Evolutionary conservation across 2,113 vertebrate species (phyloP), one percentile per base, ranked within the genome.

Genomic region (Vulpes lagopus): DNA sequence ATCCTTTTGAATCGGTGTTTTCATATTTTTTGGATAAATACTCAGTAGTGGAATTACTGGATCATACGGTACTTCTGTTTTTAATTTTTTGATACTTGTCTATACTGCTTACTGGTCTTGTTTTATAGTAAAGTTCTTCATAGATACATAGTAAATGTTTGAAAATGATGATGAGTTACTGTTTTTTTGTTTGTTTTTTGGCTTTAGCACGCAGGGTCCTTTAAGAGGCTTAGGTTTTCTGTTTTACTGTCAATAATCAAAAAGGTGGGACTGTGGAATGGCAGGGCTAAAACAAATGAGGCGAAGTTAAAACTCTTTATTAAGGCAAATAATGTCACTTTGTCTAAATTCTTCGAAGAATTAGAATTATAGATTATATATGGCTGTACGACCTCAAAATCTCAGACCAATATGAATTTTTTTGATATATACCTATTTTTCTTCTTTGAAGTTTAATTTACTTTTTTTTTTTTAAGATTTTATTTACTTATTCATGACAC

Each of bases 211-310:
- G 62, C 4, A 16, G 20, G 55, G 12, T 67, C 25, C 30, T 93
- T 59, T 67, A 98, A 89, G 81, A 87, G 73, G 59, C 23, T 16
- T 96, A 22, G 10, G 30, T 93, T 94, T 87, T 55, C 12, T 64
- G 62, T 65, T 89, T 23, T 16, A 2, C 17, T 73, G 0, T 81
- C 30, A 65, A 0, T 96, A 80, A 62, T 35, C 76, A 85, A 65
- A 71, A 91, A 67, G 19, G 49, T 90, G 15, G 55, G 57, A 62
- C 11, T 73, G 0, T 81, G 53, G 25, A 5, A 20, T 67, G 12
- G 20, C 12, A 55, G 15, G 22, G 23, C 16, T 87, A 59, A 86
- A 89, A 59, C 25, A 73, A 85, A 78, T 15, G 19, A 93, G 9
- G 30, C 20, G 55, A 55, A 82, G n/a, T 69, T 93, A 95, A 78